Percentiles rank a stretch among this genome's conserved stretches.
phyloP scores from a whole-genome alignment of 2,888 invertebrate species.

The Tanypteryx hageni region DNA sequence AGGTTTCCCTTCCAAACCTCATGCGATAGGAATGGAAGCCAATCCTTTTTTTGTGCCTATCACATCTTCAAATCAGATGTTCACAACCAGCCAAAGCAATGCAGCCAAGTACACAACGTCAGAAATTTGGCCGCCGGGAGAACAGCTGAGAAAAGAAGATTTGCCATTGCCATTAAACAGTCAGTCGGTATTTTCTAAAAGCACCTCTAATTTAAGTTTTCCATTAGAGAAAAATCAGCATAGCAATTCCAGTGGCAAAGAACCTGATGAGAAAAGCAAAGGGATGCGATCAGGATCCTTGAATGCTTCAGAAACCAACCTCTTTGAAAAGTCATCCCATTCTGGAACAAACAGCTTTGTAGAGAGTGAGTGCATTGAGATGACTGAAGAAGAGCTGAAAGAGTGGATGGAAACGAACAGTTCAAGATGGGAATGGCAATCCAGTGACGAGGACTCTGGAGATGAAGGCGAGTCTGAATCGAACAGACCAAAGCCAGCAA shows the following conservation, averaged over 20 bases:
- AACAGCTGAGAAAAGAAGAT: not conserved
- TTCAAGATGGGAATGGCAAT: slow-evolving; percentile 25
- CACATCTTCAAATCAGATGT: not conserved
- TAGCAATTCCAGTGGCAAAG: not conserved
- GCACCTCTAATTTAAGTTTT: slow-evolving; percentile 25
- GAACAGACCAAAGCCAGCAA: slow-evolving; percentile 22
- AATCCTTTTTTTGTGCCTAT: not conserved
- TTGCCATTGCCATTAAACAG: not conserved
- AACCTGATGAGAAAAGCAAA: not conserved
- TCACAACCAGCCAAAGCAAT: not conserved
- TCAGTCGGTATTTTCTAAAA: not conserved
- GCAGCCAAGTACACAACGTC: not conserved
- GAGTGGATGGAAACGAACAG: slow-evolving; percentile 4
- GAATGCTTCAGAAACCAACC: not conserved
- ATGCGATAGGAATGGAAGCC: not conserved
- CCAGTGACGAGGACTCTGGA: slow-evolving; percentile 38
- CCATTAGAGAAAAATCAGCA: not conserved
- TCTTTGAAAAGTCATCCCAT: not conserved
- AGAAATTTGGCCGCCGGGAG: not conserved
- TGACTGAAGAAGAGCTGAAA: slow-evolving; percentile 11
- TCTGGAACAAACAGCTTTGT: not conserved
- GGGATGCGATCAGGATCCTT: not conserved
- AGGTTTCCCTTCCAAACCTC: not conserved
- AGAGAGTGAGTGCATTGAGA: slow-evolving; percentile 19
- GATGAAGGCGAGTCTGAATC: not conserved